Percentiles rank a stretch among this genome's conserved stretches.
phyloP scores from a whole-genome alignment of 2,888 invertebrate species.

The Heteromurus nitidus region DNA sequence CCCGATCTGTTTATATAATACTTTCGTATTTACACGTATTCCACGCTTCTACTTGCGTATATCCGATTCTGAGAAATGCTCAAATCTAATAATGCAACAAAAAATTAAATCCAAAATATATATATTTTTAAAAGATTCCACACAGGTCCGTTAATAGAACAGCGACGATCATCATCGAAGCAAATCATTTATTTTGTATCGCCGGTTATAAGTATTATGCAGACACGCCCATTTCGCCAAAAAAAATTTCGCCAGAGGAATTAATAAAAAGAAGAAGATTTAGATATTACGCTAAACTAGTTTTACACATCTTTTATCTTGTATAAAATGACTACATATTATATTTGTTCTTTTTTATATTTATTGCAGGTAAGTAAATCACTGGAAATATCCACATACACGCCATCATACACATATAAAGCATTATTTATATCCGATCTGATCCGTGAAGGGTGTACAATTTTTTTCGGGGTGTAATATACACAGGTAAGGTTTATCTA shows the following conservation, averaged over 20 bases:
- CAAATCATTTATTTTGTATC: too few species aligned
- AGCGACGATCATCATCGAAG: too few species aligned
- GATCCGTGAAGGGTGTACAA: slow-evolving; percentile 42
- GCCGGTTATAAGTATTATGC: too few species aligned
- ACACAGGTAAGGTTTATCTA: slow-evolving; percentile 13
- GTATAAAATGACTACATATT: slow-evolving; percentile 8
- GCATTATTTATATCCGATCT: background rate
- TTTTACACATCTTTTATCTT: background rate
- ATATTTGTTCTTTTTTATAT: slow-evolving; percentile 33
- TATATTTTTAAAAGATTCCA: too few species aligned
- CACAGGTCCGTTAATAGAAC: too few species aligned
- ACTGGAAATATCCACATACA: slow-evolving; percentile 34
- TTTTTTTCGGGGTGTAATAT: background rate
- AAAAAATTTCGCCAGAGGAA: slow-evolving; percentile 12
- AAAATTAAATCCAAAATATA: too few species aligned
- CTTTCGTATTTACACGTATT: too few species aligned
- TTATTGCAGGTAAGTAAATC: slow-evolving; percentile 56
- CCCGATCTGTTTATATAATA: too few species aligned
- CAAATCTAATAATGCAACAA: too few species aligned
- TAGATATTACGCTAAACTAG: slow-evolving; percentile 11
- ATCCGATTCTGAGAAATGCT: too few species aligned
- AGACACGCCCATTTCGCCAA: slow-evolving; percentile 23
- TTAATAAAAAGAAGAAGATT: slow-evolving; percentile 3
- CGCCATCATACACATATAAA: background rate
- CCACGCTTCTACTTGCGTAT: too few species aligned